phyloP scores from a whole-genome alignment of 2,888 invertebrate genomes.

The Tenthredo mesomela region DNA sequence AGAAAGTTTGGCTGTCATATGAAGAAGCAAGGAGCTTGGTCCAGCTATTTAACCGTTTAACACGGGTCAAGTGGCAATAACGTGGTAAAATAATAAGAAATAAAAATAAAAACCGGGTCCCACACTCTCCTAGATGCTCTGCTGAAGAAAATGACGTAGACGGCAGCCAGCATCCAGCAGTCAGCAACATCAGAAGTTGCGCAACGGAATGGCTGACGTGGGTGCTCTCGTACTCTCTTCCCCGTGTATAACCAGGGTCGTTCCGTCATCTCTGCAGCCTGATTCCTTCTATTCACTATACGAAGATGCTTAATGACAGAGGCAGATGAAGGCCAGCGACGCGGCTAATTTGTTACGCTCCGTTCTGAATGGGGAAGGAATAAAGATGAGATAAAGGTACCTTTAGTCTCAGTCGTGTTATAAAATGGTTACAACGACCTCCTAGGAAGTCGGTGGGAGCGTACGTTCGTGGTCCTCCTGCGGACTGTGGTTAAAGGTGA shows the following conservation, averaged over 20 bases:
- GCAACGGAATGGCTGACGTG: constrained; percentile 42
- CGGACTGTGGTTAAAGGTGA: constrained; percentile 32
- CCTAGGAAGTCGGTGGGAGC: constrained; percentile 36
- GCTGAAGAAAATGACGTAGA: constrained; percentile 26
- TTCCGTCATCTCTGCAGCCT: constrained; percentile 49
- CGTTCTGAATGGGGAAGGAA: constrained; percentile 47
- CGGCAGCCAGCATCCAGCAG: neutral
- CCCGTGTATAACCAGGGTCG: constrained; percentile 39
- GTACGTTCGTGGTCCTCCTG: neutral
- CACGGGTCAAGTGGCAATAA: constrained; percentile 73
- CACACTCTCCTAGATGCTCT: constrained; percentile 5
- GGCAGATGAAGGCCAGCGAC: constrained; percentile 49
- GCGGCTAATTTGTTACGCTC: constrained; percentile 52
- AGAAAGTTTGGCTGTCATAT: constrained; percentile 38
- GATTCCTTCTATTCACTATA: constrained; percentile 50
- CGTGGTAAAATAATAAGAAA: constrained; percentile 57
- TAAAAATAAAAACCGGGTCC: constrained; percentile 8
- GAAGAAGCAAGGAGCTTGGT: constrained; percentile 57
- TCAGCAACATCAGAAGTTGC: constrained; percentile 23
- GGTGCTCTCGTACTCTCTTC: constrained; percentile 31
- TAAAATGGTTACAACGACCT: constrained; percentile 50
- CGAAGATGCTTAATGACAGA: constrained; percentile 49
- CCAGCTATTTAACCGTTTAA: constrained; percentile 71
- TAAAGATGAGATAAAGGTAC: constrained; percentile 49
- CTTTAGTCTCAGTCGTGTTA: constrained; percentile 41